Evolutionary conservation across 2,888 invertebrate genomes (phyloP).

Genomic region (Aricia artaxerxes): DNA sequence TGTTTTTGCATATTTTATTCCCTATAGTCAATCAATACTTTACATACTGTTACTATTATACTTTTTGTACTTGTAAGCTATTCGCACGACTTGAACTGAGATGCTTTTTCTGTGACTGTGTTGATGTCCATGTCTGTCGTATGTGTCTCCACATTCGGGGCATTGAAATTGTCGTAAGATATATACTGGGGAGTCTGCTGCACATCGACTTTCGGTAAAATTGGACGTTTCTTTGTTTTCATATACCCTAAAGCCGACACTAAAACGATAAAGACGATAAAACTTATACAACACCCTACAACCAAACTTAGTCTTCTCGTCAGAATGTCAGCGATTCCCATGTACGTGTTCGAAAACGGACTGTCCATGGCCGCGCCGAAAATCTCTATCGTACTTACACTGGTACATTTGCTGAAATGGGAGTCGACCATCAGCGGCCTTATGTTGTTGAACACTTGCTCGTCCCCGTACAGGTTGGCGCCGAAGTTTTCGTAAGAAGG

Average conservation of each 20-base stretch:
- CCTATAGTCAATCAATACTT: neutral
- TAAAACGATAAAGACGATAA: slow-evolving; percentile 90
- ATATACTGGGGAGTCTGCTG: slow-evolving; percentile 90
- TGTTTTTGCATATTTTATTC: neutral
- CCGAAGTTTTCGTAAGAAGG: slow-evolving; percentile 63
- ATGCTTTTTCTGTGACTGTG: slow-evolving; percentile 68
- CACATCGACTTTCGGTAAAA: slow-evolving; percentile 85
- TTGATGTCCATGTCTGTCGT: slow-evolving; percentile 73
- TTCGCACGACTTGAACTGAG: slow-evolving; percentile 40
- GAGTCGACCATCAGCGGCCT: slow-evolving; percentile 82
- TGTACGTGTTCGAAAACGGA: slow-evolving; percentile 82
- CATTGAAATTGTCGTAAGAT: slow-evolving; percentile 82
- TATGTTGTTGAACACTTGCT: slow-evolving; percentile 76
- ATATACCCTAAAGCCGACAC: slow-evolving; percentile 92
- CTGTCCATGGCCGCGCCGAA: slow-evolving; percentile 82
- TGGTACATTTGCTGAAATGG: slow-evolving; percentile 87
- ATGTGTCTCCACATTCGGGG: slow-evolving; percentile 64
- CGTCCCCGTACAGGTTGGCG: slow-evolving; percentile 78
- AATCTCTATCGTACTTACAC: slow-evolving; percentile 86
- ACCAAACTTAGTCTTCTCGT: slow-evolving; percentile 91
- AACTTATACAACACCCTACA: slow-evolving; percentile 92
- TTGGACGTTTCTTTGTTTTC: slow-evolving; percentile 91
- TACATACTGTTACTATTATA: neutral
- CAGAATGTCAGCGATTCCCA: slow-evolving; percentile 87
- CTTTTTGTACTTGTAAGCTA: slow-evolving; percentile 30